These are phyloP conservation scores for Poliocrania exsul DNA, from an alignment of 2,797 vertebrate genomes.

Conservation along the genomic window DNA sequence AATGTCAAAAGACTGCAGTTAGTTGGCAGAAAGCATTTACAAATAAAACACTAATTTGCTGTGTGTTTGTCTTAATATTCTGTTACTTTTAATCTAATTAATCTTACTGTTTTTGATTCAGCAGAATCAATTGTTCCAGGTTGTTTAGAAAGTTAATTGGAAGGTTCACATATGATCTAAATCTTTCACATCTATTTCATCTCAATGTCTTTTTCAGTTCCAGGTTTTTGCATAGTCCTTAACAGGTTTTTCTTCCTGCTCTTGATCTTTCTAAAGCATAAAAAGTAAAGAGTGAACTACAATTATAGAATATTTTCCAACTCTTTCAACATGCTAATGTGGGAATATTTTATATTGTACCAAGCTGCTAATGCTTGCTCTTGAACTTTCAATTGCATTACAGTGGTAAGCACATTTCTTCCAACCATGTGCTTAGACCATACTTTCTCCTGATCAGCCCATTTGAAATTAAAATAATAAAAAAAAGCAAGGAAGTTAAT, in stretches of 20 bases:
- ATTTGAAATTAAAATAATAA: slow-evolving; percentile 68
- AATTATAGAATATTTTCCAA: slow-evolving; percentile 18
- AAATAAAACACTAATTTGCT: slow-evolving; percentile 42
- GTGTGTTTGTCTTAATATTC: slow-evolving; percentile 37
- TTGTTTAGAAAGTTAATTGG: slow-evolving; percentile 24
- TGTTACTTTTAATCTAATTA: slow-evolving; percentile 53
- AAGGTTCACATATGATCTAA: not conserved
- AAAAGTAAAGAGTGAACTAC: slow-evolving; percentile 35
- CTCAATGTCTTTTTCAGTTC: slow-evolving; percentile 13
- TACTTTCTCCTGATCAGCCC: slow-evolving; percentile 40
- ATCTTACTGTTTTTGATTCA: slow-evolving; percentile 24
- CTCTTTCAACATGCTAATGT: slow-evolving; percentile 19
- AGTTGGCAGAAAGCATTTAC: slow-evolving; percentile 24
- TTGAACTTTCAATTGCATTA: slow-evolving; percentile 37
- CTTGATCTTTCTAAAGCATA: slow-evolving; percentile 47
- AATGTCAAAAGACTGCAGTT: slow-evolving; percentile 19
- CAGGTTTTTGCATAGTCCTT: not conserved
- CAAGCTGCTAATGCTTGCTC: slow-evolving; percentile 18
- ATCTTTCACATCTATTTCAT: not conserved
- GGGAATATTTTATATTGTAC: slow-evolving; percentile 13
- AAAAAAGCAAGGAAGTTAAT: slow-evolving; percentile 56
- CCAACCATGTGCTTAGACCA: slow-evolving; percentile 63
- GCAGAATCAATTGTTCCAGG: slow-evolving; percentile 26
- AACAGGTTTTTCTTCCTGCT: not conserved
- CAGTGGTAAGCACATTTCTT: slow-evolving; percentile 68